These are phyloP conservation scores for Heliocidaris erythrogramma DNA, from an alignment of 35 echinoderm and acorn worm species.

Conservation along the genomic window DNA sequence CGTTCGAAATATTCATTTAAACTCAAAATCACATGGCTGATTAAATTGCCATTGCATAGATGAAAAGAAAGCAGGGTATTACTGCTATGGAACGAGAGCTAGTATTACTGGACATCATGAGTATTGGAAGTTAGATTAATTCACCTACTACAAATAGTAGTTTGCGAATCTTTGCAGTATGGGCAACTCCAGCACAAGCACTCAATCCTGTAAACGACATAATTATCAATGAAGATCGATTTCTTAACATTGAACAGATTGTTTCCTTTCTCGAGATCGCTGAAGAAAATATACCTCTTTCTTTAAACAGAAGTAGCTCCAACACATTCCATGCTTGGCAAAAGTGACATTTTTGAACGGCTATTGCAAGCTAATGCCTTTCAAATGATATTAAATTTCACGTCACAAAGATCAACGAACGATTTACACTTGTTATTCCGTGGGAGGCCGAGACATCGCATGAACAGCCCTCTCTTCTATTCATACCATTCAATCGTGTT, in stretches of 20 bases:
- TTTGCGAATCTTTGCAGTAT: background rate
- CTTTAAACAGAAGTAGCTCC: background rate
- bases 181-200: background rate
- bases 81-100: background rate
- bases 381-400: background rate
- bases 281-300: background rate
- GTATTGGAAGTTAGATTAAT: background rate
- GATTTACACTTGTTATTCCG: too few relatives aligned
- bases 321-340: background rate
- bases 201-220: background rate
- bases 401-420: background rate
- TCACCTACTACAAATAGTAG: background rate
- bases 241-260: background rate
- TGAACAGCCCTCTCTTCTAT: background rate
- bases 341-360: background rate
- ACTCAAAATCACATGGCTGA: background rate
- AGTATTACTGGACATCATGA: background rate
- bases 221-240: background rate
- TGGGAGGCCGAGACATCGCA: too few relatives aligned
- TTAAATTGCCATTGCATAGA: background rate
- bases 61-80: background rate
- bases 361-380: too few relatives aligned
- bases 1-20: background rate
- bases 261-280: background rate
- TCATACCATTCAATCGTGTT: too few relatives aligned